Evolutionary conservation across 2,888 invertebrate genomes (phyloP).

Genomic region (Emmelina monodactyla): DNA sequence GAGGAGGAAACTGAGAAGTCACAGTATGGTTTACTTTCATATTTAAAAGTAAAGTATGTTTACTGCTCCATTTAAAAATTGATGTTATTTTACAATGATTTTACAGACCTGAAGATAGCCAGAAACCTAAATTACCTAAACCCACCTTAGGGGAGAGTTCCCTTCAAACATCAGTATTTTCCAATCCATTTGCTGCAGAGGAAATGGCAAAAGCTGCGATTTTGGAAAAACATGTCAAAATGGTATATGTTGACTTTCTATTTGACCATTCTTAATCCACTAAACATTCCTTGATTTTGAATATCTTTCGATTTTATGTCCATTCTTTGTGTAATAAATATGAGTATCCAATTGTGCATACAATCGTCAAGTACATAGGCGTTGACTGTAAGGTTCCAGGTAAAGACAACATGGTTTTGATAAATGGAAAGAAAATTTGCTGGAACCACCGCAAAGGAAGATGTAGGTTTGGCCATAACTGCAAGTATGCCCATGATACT

Average conservation of each 20-base stretch:
- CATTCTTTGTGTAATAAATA: not conserved
- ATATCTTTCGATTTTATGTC: not conserved
- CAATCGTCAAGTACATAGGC: constrained; percentile 66
- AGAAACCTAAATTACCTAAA: constrained; percentile 65
- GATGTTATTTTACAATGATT: no score
- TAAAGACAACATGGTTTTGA: constrained; percentile 76
- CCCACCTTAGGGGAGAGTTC: constrained; percentile 67
- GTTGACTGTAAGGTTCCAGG: constrained; percentile 68
- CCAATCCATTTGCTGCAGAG: constrained; percentile 85
- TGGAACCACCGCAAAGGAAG: constrained; percentile 92
- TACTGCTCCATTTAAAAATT: no score
- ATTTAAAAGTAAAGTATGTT: no score
- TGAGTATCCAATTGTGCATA: constrained; percentile 43
- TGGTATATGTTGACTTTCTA: constrained; percentile 74
- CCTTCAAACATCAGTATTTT: constrained; percentile 79
- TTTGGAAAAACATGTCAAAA: constrained; percentile 91
- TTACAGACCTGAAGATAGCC: constrained; percentile 19
- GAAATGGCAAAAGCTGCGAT: constrained; percentile 87
- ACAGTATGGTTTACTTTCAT: no score
- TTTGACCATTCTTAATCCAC: constrained; percentile 19
- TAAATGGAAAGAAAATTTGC: constrained; percentile 89
- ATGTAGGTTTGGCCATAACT: constrained; percentile 91
- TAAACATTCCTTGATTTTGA: no score
- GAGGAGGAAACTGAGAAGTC: constrained; percentile 49
- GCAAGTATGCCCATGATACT: constrained; percentile 90